These are phyloP conservation scores for Trichonephila clavata DNA, from an alignment of 1,140 invertebrate genomes.

Conservation along the genomic window DNA sequence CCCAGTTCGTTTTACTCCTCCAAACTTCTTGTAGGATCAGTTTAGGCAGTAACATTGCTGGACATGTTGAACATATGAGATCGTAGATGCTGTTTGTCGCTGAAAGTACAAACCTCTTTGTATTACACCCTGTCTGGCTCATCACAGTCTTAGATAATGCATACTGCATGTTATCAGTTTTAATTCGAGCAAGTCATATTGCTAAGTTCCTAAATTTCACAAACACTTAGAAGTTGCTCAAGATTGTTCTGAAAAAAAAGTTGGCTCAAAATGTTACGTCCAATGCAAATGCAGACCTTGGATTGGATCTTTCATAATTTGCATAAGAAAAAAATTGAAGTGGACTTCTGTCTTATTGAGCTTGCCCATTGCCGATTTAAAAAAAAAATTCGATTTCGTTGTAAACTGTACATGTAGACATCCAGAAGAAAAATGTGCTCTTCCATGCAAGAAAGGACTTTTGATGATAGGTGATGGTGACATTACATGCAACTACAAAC, in stretches of 20 bases:
- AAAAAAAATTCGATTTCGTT: background rate
- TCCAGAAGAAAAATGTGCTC: background rate
- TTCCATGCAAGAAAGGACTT: slow-evolving; percentile 20
- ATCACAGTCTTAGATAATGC: too few relatives aligned
- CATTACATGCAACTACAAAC: background rate
- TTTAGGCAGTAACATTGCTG: too few relatives aligned
- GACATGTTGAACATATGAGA: too few relatives aligned
- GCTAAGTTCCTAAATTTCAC: background rate
- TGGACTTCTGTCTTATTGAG: background rate
- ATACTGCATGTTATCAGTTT: too few relatives aligned
- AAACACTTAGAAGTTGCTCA: background rate
- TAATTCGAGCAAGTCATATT: background rate
- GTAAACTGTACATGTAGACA: background rate
- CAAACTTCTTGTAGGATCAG: too few relatives aligned
- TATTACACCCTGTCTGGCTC: too few relatives aligned
- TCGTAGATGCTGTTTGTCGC: too few relatives aligned
- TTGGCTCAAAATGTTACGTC: background rate
- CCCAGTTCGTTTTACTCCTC: too few relatives aligned
- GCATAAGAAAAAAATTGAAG: background rate
- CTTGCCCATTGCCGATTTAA: background rate
- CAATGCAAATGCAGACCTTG: background rate
- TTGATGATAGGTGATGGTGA: background rate
- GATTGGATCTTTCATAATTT: background rate
- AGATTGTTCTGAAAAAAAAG: background rate
- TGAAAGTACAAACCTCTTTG: too few relatives aligned